These are phyloP conservation scores for Drosophila lowei DNA, from an alignment of 1,140 invertebrate species.

Conservation along the genomic window DNA sequence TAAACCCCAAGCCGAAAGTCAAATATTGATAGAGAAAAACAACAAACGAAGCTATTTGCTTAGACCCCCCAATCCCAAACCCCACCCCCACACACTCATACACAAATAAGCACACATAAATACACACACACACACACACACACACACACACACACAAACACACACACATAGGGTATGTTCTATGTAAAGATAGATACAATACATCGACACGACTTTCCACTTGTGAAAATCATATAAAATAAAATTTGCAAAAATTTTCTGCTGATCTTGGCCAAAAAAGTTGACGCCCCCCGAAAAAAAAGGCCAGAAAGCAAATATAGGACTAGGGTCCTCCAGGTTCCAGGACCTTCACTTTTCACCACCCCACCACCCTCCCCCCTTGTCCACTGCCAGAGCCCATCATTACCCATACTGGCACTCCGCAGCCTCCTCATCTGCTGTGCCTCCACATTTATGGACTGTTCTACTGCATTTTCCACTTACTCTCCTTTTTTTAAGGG, in stretches of 20 bases:
- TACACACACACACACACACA: slow-evolving; percentile 12
- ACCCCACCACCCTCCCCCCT: neutral
- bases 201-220: slow-evolving; percentile 72
- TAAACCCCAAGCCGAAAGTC: slow-evolving; percentile 71
- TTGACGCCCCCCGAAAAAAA: slow-evolving; percentile 45
- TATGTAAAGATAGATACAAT: slow-evolving; percentile 4
- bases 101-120: slow-evolving; percentile 2
- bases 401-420: neutral
- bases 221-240: slow-evolving; percentile 81
- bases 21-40: slow-evolving; percentile 80
- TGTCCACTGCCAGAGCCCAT: no score
- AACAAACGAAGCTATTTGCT: slow-evolving; percentile 80
- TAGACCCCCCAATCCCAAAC: slow-evolving; percentile 47
- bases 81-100: slow-evolving; percentile 30
- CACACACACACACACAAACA: slow-evolving; percentile 9
- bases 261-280: slow-evolving; percentile 70
- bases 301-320: slow-evolving; percentile 70
- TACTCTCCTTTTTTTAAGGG: no score
- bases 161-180: slow-evolving; percentile 2
- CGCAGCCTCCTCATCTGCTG: no score
- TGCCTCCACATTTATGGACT: no score
- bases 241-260: slow-evolving; percentile 80
- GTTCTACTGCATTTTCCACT: no score
- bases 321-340: slow-evolving; percentile 5
- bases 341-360: slow-evolving; percentile 10